Evolutionary conservation across 2,888 invertebrate genomes (phyloP), one percentile per base, ranked within the genome.

Genomic region (Megastigmus dorsalis): DNA sequence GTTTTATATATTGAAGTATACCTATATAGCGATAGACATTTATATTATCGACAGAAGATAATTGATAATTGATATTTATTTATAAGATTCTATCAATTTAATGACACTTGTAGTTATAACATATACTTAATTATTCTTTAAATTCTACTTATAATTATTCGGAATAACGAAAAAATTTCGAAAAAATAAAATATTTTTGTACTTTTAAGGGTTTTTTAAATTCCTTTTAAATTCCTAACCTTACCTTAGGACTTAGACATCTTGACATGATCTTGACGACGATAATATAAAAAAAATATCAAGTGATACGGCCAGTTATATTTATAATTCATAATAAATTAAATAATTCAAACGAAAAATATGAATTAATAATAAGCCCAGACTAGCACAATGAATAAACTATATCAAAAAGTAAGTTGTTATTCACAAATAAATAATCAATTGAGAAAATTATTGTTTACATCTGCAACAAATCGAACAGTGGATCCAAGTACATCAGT

Each of bases 381-480:
- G 72, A 62, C 57, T 68, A 57, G 4, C 38, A 20, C 55, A 63
- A 38, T 43, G 20, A 45, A 48, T 5, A 76, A 59, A 43, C 6
- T 75, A 1, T 48, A 5, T 5, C 23, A 69, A 13, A 73, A 57
- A 33, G 10, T 54, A 48, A 13, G 10, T 3, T 23, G 26, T 33
- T 45, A 48, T 23, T 54, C 67, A 13, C 15, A 5, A 7, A 1
- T 59, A 6, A 57, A 57, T 28, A 41, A 10, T 57, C 52, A 41
- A 7, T 59, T 50, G 9, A 50, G 30, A 23, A 62, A 54, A 30
- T 10, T 48, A 7, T 23, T 67, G 7, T 71, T 30, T 36, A 43
- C 36, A 20, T 62, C 67, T 13, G 26, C 60, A 30, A 2, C 18
- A 26, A 66, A 54, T 7, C 6, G 2, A 18, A 13, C 28, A 15